Conservation (phyloP, 2,888 invertebrate species). For the Noctua fimbriata region DNA sequence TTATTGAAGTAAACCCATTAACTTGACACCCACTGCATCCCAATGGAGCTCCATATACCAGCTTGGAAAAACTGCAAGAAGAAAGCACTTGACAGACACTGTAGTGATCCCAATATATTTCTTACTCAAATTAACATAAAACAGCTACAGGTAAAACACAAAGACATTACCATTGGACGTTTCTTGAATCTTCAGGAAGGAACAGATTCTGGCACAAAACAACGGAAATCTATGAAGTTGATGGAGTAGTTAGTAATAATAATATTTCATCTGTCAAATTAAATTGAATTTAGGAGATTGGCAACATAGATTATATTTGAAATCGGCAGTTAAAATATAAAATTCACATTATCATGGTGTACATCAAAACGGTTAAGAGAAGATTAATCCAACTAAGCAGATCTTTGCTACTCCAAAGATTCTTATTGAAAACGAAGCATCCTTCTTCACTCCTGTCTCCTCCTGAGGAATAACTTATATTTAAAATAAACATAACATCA, state of each 20-base stretch:
- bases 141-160: not conserved
- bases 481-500: too few species aligned
- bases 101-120: not conserved
- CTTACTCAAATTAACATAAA: not conserved
- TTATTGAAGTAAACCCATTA: not conserved
- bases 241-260: conserved; percentile 7
- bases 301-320: not conserved
- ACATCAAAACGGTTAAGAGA: not conserved
- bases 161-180: not conserved
- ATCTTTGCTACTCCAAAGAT: not conserved
- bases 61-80: not conserved
- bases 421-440: not conserved
- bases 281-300: not conserved
- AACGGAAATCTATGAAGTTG: conserved; percentile 37
- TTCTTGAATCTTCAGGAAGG: conserved; percentile 12
- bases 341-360: not conserved
- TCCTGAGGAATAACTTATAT: too few species aligned
- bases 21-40: not conserved
- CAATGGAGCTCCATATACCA: not conserved
- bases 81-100: not conserved
- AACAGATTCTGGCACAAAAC: conserved; percentile 52
- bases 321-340: not conserved
- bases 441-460: too few species aligned
- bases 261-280: conserved; percentile 25
- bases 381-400: not conserved